Base-by-base conservation (phyloP, 1,140 invertebrate genomes). In the Pollicipes pollicipes region DNA sequence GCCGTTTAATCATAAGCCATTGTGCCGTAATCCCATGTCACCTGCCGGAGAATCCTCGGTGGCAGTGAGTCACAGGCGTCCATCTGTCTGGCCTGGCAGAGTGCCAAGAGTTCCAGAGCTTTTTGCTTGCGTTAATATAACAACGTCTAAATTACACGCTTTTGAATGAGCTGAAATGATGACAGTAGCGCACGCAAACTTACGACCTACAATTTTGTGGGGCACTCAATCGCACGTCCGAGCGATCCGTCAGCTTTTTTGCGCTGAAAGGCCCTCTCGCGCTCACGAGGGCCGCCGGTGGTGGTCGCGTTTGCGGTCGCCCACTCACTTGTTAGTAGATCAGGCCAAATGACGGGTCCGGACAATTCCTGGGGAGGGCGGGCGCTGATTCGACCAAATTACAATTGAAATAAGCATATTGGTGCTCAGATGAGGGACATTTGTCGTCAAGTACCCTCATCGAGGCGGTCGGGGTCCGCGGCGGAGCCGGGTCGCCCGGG, bases 351-450 rank as follows among this genome's bases (percentile, higher is more conserved):
- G 45, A 58, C 45, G 45, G 45, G 45, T 58, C 13, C n/a, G n/a
- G n/a, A n/a, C n/a, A n/a, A n/a, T 21, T 10, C 10, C 17, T 21
- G 45, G 45, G 10, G 10, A 3, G 45, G 45, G 45, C 24, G 13
- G 45, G 2, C 45, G 45, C 45, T 58, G 45, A 58, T 58, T 58
- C 24, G 45, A 21, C 45, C 64, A 66, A 66, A 66, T 66, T 66
- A 66, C 64, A 66, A 66, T 28, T 66, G 64, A 66, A 66, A 66
- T 66, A 66, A 66, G 64, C 64, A 66, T 66, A 66, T 66, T 27
- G 64, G 6, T 10, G 64, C n/a, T 21, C 64, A 10, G 28, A 66
- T 66, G 64, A 66, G 8, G 64, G 64, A 10, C 64, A 66, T 66
- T 66, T 66, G 64, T 27, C 64, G 45, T 58, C 45, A 21, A 58